Base-by-base conservation (phyloP, 2,888 invertebrate genomes). In the Spatulosminthurus flaviceps region DNA sequence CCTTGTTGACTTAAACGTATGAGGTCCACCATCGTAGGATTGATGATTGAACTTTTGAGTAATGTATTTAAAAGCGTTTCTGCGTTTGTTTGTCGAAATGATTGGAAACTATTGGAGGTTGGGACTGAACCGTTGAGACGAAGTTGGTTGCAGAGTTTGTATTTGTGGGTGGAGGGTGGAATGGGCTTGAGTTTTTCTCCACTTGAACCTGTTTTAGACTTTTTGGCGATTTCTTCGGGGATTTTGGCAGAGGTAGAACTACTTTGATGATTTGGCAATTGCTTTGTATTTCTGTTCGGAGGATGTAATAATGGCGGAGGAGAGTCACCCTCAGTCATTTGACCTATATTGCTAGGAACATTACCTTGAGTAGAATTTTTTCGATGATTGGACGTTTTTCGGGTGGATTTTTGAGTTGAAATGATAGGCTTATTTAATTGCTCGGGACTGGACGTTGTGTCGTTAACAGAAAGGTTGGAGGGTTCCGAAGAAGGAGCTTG, bases 21-120 rank as follows among this genome's bases (percentile, higher is more conserved):
- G 9, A 79, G 29, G 34, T 79, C 79, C 0, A 70, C 77, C 70
- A 77, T 69, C 1, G 76, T 76, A 26, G 64, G 41, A 66, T 74
- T 79, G 13, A 29, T 71, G 1, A 28, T n/a, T 1, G 77, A 51
- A 60, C 22, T 74, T 42, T 76, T 76, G 5, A 79, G 29, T 5
- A 79, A 21, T 13, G 67, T 28, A 60, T 51, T 74, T n/a, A 79
- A 51, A 11, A 64, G 24, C 22, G 73, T 79, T 21, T 79, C 74
- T 2, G 51, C 16, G 16, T 51, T 51, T 13, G 51, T 9, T 51
- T 51, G 51, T 51, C 51, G 5, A 51, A 13, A 51, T 19, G 51
- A 51, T 2, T 51, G 51, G 16, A 51, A 51, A n/a, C 19, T 13
- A 19, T 51, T 19, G 2, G 51, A 51, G 16, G 9, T 51, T 13